A percentile compares a stretch with the other conserved stretches of the same genome.
These are phyloP conservation scores for Microtus richardsoni DNA, from an alignment of 2,113 vertebrate genomes.

Conservation along the genomic window DNA sequence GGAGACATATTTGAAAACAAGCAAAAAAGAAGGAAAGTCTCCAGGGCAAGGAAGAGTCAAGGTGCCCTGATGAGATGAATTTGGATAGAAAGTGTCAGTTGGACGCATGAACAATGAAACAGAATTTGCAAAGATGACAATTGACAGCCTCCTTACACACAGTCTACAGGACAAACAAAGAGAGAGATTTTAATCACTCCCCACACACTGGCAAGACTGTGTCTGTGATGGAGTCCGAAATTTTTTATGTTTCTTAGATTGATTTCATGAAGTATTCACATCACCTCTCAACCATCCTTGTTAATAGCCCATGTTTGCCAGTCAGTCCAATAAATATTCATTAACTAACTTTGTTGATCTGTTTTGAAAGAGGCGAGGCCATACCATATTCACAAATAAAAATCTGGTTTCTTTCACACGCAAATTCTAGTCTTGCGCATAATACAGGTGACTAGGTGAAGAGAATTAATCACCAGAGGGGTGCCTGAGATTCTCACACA, in stretches of 20 bases:
- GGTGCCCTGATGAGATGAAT: neutral
- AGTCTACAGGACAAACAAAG: neutral
- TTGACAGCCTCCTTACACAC: neutral
- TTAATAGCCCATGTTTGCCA: neutral
- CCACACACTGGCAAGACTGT: neutral
- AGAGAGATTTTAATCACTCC: no score
- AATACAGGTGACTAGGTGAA: neutral
- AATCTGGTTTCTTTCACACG: neutral
- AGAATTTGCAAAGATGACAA: neutral
- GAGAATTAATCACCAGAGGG: rapidly evolving
- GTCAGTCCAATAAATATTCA: neutral
- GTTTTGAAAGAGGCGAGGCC: neutral
- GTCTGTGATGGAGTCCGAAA: neutral
- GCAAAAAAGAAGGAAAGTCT: neutral
- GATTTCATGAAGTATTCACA: neutral
- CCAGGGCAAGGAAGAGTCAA: neutral
- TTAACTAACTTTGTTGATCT: neutral
- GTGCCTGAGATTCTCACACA: neutral
- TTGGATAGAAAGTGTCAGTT: neutral
- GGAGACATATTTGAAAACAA: neutral
- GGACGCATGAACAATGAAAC: neutral
- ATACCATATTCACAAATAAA: neutral
- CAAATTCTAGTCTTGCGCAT: neutral
- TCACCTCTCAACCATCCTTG: neutral
- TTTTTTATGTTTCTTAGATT: neutral